Evolutionary conservation across 2,797 vertebrate genomes (phyloP), one percentile per base, ranked within the genome.

Genomic region (Parauchenoglanis punctatus): DNA sequence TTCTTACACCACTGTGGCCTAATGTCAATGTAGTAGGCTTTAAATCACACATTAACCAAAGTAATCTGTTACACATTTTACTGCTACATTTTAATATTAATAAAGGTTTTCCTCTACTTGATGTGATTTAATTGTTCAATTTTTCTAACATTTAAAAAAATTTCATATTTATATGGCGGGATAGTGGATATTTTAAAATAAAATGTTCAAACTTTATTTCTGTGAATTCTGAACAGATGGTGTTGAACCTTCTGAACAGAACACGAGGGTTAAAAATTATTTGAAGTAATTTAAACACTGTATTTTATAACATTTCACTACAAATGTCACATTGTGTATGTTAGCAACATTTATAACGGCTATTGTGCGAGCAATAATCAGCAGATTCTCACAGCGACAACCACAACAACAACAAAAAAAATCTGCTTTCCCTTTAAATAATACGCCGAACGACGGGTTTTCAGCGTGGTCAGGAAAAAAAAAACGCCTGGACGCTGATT

Each of bases 401-500:
- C 56, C 25, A 46, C 44, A 23, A 70, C 18, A 63, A 63, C 3
- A 65, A 25, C 2, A 35, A 20, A 59, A 81, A 73, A 65, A 44
- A 28, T 10, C 17, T 20, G 61, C 83, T 28, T 49, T 63, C 81
- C 91, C 94, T 95, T 95, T 95, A 93, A 95, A 90, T 78, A 44
- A 89, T 90, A 94, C 91, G 90, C 90, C 91, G 92, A 92, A 92
- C 91, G 63, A 54, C 46, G 65, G 65, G 10, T 12, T 89, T 91
- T 89, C 92, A 93, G 93, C 93, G 92, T 91, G 94, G 91, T 94
- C 89, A 65, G 75, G 82, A 1, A 13, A 15, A 49, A 10, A n/a
- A 85, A 87, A 63, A 86, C 61, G 76, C 91, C 91, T 90, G 77
- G 93, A 94, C 91, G 91, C 91, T 73, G 31, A 44, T 44, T 84